A percentile compares a stretch with the other conserved stretches of the same genome.
Conservation (phyloP, 2,888 invertebrate genomes). For the Pemphredon lugubris region DNA sequence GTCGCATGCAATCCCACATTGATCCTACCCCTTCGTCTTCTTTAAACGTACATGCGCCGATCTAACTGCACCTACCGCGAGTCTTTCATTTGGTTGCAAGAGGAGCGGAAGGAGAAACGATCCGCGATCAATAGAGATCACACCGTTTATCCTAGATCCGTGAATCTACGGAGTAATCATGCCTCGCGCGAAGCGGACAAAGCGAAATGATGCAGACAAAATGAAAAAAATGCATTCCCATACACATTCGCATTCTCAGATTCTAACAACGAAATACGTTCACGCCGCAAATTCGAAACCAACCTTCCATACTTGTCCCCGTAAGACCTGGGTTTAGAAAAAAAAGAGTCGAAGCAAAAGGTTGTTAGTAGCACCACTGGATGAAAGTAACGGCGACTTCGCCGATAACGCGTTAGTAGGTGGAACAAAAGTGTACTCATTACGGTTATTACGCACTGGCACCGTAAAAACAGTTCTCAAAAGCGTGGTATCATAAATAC, state of each 20-base stretch:
- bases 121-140: too few relatives aligned
- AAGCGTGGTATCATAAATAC: too few relatives aligned
- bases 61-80: too few relatives aligned
- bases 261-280: constrained; percentile 73
- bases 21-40: too few relatives aligned
- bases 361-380: constrained; percentile 47
- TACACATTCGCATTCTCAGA: constrained; percentile 36
- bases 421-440: too few relatives aligned
- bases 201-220: not conserved
- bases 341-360: constrained; percentile 72
- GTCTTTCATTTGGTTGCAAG: not conserved
- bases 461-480: too few relatives aligned
- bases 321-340: constrained; percentile 83
- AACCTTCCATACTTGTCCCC: constrained; percentile 87
- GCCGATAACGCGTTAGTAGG: not conserved
- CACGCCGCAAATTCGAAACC: constrained; percentile 81
- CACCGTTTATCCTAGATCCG: too few relatives aligned
- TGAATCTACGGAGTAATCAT: too few relatives aligned
- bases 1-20: not conserved
- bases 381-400: constrained; percentile 10
- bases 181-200: too few relatives aligned
- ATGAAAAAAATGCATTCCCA: constrained; percentile 2
- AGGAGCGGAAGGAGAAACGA: not conserved
- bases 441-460: too few relatives aligned
- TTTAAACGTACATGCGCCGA: too few relatives aligned